Evolutionary conservation across 2,888 invertebrate genomes (phyloP), one percentile per base, ranked within the genome.

Genomic region (Cistogaster globosa): DNA sequence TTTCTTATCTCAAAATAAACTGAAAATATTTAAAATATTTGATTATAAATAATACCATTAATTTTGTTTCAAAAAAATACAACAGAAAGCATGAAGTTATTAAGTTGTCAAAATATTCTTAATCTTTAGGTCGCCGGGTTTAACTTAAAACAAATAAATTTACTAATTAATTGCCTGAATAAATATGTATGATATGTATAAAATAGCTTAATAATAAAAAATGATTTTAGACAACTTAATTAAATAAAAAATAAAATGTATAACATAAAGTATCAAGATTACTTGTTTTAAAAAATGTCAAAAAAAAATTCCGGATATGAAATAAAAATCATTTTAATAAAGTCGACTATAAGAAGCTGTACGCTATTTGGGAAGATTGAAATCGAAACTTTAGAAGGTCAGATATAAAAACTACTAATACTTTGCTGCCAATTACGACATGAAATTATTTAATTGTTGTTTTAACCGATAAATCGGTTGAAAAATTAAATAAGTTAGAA

Each of bases 131-230:
- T 75, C 77, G 74, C 81, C 36, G 68, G 68, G 77, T 65, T 85
- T 69, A 85, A 74, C 74, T 53, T 51, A 69, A 81, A 69, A 85
- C 68, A 72, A 60, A 85, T 81, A 81, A 85, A 85, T 85, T 85
- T 81, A 81, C 69, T 81, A 85, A 81, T 78, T 85, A 78, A 85
- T 74, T 85, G 74, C 58, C 74, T 7, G 68, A 32, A 32, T 53
- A n/a, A 71, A 42, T 14, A 79, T 63, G 9, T 63, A 48, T 16
- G n/a, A 42, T 1, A 42, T 42, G 42, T 42, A 6, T 11, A 71
- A 81, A 72, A 80, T 38, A 68, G 58, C 20, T 14, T 14, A 77
- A 62, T 45, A 57, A 62, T 45, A 48, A 62, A 62, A 62, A 22
- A 62, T 26, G 38, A 7, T 55, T 22, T 53, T 9, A 36, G 74